Evolutionary conservation across 2,888 invertebrate genomes (phyloP).

Genomic region (Cecidostiba fungosa): DNA sequence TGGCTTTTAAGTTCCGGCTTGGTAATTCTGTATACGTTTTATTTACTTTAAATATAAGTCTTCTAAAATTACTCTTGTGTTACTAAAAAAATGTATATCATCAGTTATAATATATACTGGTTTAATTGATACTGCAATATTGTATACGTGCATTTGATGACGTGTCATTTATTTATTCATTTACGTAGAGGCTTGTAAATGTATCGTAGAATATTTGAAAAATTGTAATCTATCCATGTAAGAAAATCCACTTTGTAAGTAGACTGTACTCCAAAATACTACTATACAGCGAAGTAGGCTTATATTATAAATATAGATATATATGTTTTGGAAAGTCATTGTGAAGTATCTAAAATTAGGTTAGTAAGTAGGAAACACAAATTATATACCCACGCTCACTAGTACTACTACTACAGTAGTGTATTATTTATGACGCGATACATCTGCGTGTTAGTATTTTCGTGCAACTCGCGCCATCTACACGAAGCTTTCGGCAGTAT

Average conservation of each 20-base stretch:
- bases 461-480: constrained; percentile 50
- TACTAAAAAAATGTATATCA: no score
- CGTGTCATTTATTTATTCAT: constrained; percentile 25
- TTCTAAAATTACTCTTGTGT: background rate
- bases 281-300: no score
- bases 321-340: constrained; percentile 58
- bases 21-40: background rate
- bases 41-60: background rate
- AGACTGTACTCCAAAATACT: no score
- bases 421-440: constrained; percentile 4
- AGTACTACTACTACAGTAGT: constrained; percentile 1
- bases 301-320: no score
- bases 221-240: no score
- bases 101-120: no score
- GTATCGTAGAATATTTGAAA: no score
- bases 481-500: constrained; percentile 40
- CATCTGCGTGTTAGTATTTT: background rate
- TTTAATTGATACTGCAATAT: background rate
- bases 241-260: no score
- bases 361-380: constrained; percentile 45
- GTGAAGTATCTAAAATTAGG: constrained; percentile 58
- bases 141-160: constrained; percentile 7
- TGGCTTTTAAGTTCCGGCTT: background rate
- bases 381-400: constrained; percentile 42
- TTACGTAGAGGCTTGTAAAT: no score